A percentile compares a stretch with the other conserved stretches of the same genome.
These are phyloP conservation scores for Palythoa caribaeorum DNA, from an alignment of 92 coral and sea anemone species.

Conservation along the genomic window DNA sequence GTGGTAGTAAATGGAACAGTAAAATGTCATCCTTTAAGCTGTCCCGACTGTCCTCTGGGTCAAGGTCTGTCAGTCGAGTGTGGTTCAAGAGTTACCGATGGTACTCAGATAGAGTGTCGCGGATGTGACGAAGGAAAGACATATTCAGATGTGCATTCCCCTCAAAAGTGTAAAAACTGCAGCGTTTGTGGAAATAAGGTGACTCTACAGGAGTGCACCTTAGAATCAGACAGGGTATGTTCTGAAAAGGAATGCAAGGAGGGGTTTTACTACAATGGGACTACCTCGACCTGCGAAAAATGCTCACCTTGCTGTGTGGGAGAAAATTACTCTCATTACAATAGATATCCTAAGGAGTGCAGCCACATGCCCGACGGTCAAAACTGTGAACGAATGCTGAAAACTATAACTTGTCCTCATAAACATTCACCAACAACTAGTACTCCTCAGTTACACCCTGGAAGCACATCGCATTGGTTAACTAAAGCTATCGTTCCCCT, in stretches of 20 bases:
- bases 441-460: neutral
- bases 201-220: neutral
- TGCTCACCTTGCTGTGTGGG: constrained; percentile 2
- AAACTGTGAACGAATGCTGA: neutral
- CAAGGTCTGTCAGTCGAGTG: neutral
- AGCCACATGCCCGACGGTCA: neutral
- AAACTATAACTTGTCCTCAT: neutral
- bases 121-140: neutral
- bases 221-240: neutral
- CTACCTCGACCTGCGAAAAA: neutral
- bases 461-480: neutral
- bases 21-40: neutral
- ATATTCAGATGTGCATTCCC: neutral
- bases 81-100: neutral
- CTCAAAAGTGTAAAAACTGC: neutral
- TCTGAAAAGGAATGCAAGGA: neutral
- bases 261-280: neutral
- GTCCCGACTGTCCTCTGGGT: neutral
- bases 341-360: neutral
- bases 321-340: neutral
- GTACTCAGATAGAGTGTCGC: neutral
- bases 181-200: neutral
- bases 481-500: too few relatives aligned
- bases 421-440: neutral
- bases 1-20: neutral